These are phyloP conservation scores for Zaprionus lachaisei DNA, from an alignment of 1,140 invertebrate species.

Conservation along the genomic window DNA sequence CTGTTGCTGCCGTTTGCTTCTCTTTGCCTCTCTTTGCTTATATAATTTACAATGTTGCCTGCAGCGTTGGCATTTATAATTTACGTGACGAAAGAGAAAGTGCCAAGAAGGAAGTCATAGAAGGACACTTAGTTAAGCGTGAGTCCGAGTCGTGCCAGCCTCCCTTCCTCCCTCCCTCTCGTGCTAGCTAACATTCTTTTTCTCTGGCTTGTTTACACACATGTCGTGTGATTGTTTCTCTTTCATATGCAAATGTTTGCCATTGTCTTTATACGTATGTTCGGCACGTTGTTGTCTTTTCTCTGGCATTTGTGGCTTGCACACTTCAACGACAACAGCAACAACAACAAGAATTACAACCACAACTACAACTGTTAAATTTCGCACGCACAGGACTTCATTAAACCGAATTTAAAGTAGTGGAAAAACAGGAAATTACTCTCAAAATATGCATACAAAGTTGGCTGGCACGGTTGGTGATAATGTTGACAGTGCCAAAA, in stretches of 20 bases:
- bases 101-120: conserved; percentile 56
- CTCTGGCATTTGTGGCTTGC: conserved; percentile 2
- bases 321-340: neutral
- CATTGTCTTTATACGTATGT: conserved; percentile 13
- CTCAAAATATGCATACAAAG: conserved; percentile 55
- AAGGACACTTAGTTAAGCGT: conserved; percentile 20
- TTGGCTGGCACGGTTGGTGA: conserved; percentile 8
- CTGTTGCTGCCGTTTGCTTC: neutral
- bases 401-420: conserved; percentile 66
- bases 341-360: neutral
- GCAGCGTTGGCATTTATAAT: conserved; percentile 51
- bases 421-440: conserved; percentile 53
- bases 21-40: conserved; percentile 44
- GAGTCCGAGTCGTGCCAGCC: conserved; percentile 4
- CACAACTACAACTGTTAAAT: conserved; percentile 23
- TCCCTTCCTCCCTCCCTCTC: neutral
- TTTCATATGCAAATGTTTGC: conserved; percentile 41
- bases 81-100: conserved; percentile 52
- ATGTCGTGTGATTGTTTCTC: conserved; percentile 31
- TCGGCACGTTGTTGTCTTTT: conserved; percentile 17
- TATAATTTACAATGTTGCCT: conserved; percentile 62
- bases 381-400: conserved; percentile 57
- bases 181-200: neutral
- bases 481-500: conserved; percentile 45
- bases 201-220: conserved; percentile 40